Percentiles rank a stretch among this genome's conserved stretches.
phyloP scores from a whole-genome alignment of 1,140 invertebrate genomes.

The Drosophila lacertosa region DNA sequence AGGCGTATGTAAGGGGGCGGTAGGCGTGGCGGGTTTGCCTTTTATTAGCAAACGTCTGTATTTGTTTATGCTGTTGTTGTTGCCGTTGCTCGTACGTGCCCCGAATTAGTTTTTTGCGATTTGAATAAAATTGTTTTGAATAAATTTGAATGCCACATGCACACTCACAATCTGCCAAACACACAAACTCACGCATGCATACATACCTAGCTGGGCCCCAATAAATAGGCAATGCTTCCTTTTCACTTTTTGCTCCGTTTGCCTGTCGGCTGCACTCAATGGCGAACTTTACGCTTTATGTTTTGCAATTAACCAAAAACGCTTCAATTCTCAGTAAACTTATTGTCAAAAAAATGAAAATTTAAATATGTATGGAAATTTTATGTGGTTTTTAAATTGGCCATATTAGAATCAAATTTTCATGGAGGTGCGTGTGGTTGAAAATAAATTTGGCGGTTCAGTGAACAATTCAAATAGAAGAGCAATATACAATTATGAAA shows the following conservation, averaged over 20 bases:
- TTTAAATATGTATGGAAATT: neutral
- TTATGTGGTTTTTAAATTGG: slow-evolving; percentile 17
- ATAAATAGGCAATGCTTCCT: slow-evolving; percentile 65
- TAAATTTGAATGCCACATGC: slow-evolving; percentile 74
- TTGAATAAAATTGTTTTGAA: slow-evolving; percentile 81
- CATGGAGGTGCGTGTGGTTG: neutral
- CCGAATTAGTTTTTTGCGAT: slow-evolving; percentile 80
- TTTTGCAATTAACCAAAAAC: slow-evolving; percentile 61
- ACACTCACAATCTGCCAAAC: slow-evolving; percentile 35
- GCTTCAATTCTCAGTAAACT: slow-evolving; percentile 18
- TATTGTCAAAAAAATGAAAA: slow-evolving; percentile 19
- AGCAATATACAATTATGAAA: neutral
- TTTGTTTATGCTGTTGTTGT: slow-evolving; percentile 26
- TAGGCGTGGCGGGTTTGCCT: slow-evolving; percentile 24
- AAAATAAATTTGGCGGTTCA: neutral
- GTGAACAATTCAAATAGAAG: neutral
- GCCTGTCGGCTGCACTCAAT: slow-evolving; percentile 29
- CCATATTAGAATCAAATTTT: neutral
- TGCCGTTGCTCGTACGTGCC: slow-evolving; percentile 59
- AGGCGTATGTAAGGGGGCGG: neutral
- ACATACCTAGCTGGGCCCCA: slow-evolving; percentile 23
- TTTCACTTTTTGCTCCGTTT: slow-evolving; percentile 18
- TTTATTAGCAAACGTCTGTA: slow-evolving; percentile 70
- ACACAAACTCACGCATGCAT: slow-evolving; percentile 3
- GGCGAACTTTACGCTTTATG: slow-evolving; percentile 23